Evolutionary conservation across 2,113 vertebrate genomes (phyloP).

Genomic region (Morone chrysops): DNA sequence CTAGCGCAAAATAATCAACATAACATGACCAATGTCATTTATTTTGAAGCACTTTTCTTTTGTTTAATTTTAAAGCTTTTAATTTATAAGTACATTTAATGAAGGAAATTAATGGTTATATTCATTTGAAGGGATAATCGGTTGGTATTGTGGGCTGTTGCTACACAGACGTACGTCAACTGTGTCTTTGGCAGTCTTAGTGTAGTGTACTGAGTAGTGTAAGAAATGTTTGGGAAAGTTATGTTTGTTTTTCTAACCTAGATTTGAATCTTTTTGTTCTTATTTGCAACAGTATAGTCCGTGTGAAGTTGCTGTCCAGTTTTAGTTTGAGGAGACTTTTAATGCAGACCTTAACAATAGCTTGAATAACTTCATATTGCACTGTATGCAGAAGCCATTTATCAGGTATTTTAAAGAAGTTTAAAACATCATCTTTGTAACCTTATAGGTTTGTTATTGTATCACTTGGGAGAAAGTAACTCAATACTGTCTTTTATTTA

Average conservation of each 20-base stretch:
- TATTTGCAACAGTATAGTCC: constrained; percentile 36
- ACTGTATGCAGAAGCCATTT: constrained; percentile 69
- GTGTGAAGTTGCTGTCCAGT: constrained; percentile 23
- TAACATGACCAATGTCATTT: constrained; percentile 12
- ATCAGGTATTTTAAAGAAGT: constrained; percentile 59
- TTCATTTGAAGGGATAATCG: neutral
- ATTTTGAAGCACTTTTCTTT: constrained; percentile 46
- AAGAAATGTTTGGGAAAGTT: constrained; percentile 25
- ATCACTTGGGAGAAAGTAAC: constrained; percentile 46
- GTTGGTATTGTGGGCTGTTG: constrained; percentile 4
- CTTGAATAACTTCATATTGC: constrained; percentile 65
- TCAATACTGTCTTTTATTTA: constrained; percentile 78
- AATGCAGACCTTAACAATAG: constrained; percentile 45
- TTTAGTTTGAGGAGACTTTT: constrained; percentile 43
- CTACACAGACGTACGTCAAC: neutral
- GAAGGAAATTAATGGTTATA: constrained; percentile 33
- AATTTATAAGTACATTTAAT: constrained; percentile 15
- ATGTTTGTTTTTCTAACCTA: constrained; percentile 18
- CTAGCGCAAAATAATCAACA: neutral
- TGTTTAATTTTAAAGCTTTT: constrained; percentile 40
- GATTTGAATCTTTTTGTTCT: constrained; percentile 3
- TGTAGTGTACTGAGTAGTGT: too few relatives aligned
- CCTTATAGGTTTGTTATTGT: constrained; percentile 67
- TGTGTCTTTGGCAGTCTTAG: constrained; percentile 2
- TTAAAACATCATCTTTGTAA: constrained; percentile 63